Conservation (phyloP, 1,140 invertebrate species). For the Conus ventricosus region DNA sequence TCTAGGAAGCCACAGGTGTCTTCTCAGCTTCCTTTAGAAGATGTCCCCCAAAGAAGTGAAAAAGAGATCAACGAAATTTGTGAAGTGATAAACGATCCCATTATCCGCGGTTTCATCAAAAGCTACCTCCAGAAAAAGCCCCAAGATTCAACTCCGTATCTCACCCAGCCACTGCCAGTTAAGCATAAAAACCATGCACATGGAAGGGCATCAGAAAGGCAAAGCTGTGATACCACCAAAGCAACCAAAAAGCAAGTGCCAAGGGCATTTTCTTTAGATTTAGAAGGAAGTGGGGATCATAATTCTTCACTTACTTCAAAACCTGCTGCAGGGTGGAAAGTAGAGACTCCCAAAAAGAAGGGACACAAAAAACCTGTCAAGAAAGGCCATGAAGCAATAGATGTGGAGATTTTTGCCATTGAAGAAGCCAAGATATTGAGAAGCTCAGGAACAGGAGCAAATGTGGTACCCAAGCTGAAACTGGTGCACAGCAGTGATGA, state of each 20-base stretch:
- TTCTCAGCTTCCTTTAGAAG: not conserved
- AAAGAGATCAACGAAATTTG: constrained; percentile 52
- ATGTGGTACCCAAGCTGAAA: constrained; percentile 55
- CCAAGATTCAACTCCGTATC: not conserved
- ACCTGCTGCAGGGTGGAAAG: not conserved
- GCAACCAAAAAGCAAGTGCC: not conserved
- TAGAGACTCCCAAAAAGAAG: constrained; percentile 38
- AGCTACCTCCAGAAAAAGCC: constrained; percentile 52
- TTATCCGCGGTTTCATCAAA: constrained; percentile 55
- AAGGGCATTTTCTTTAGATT: not conserved
- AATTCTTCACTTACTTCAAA: not conserved
- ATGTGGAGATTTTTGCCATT: constrained; percentile 60
- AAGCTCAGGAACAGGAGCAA: constrained; percentile 22
- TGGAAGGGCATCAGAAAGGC: not conserved
- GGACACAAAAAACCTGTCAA: constrained; percentile 35
- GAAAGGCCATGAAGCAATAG: constrained; percentile 46
- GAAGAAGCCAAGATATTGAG: constrained; percentile 51
- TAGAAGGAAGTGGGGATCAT: not conserved
- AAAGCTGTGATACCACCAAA: not conserved
- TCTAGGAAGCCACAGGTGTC: not conserved
- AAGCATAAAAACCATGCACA: not conserved
- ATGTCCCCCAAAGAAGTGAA: not conserved
- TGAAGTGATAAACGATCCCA: constrained; percentile 54
- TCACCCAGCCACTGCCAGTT: not conserved
- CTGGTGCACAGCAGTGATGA: constrained; percentile 57